A percentile compares a stretch with the other conserved stretches of the same genome.
Conservation (phyloP, 2,888 invertebrate species). For the Hermaeophaga mercurialis region DNA sequence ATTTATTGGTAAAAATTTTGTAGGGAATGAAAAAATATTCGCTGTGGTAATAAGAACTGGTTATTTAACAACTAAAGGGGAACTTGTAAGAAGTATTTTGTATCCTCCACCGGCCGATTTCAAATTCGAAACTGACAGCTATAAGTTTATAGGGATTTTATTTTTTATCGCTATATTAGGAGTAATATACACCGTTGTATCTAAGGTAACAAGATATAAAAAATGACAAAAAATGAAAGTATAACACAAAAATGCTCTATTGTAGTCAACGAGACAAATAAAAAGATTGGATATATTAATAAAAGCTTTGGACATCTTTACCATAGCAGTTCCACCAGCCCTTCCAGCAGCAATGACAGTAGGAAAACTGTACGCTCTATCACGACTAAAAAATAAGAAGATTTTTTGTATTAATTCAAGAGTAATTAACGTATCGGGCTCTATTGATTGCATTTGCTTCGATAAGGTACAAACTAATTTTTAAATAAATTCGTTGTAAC, state of each 20-base stretch:
- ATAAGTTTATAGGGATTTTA: conserved; percentile 84
- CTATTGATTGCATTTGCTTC: conserved; percentile 86
- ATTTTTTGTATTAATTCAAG: conserved; percentile 93
- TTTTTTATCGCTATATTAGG: conserved; percentile 80
- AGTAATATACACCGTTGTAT: conserved; percentile 83
- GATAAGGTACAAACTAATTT: conserved; percentile 72
- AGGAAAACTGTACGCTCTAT: conserved; percentile 90
- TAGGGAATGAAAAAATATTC: conserved; percentile 43
- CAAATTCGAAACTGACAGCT: conserved; percentile 93
- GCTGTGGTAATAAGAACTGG: conserved; percentile 85
- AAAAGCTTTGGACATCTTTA: conserved; percentile 90
- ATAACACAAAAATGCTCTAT: not conserved
- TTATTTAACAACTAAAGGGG: conserved; percentile 88
- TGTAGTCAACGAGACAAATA: conserved; percentile 60
- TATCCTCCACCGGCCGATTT: conserved; percentile 96
- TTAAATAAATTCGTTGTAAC: too few relatives aligned
- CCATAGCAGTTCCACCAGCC: conserved; percentile 94
- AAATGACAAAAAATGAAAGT: not conserved
- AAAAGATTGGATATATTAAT: conserved; percentile 69
- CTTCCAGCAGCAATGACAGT: conserved; percentile 97
- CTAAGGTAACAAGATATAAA: conserved; percentile 77
- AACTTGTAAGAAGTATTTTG: conserved; percentile 86
- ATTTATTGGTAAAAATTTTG: too few relatives aligned
- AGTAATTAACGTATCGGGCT: conserved; percentile 91
- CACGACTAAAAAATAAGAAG: conserved; percentile 73